A percentile compares a stretch with the other conserved stretches of the same genome.
Evolutionary conservation across 2,113 vertebrate genomes (phyloP).

Genomic region (Oreochromis niloticus): DNA sequence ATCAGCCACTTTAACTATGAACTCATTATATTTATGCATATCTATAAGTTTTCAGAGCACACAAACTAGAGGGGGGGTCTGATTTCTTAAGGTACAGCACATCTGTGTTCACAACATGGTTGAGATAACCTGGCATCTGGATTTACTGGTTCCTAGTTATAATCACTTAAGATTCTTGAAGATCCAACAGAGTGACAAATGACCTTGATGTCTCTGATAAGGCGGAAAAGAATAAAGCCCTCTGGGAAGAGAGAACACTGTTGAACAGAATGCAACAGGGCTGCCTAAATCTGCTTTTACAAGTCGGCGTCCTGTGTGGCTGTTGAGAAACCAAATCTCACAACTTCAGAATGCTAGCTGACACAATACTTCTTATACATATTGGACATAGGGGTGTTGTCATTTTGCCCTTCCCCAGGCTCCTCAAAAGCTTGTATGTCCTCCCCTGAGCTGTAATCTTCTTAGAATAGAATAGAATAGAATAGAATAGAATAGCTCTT

Average conservation of each 20-base stretch:
- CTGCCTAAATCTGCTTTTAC: neutral
- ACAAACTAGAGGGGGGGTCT: neutral
- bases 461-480: too few relatives aligned
- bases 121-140: neutral
- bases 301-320: rapidly evolving
- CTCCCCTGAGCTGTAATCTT: neutral
- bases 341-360: neutral
- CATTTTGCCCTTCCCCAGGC: neutral
- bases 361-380: neutral
- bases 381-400: neutral
- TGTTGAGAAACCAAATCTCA: neutral
- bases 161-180: neutral
- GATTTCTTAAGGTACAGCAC: neutral
- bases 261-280: neutral
- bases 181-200: neutral
- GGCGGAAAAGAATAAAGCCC: neutral
- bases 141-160: neutral
- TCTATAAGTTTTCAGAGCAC: neutral
- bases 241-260: neutral
- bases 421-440: neutral
- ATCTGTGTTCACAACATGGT: neutral
- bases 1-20: neutral
- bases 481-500: too few relatives aligned
- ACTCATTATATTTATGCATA: neutral
- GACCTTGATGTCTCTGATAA: neutral